Evolutionary conservation across 2,888 invertebrate species (phyloP).

Genomic region (Hirudinaria manillensis): DNA sequence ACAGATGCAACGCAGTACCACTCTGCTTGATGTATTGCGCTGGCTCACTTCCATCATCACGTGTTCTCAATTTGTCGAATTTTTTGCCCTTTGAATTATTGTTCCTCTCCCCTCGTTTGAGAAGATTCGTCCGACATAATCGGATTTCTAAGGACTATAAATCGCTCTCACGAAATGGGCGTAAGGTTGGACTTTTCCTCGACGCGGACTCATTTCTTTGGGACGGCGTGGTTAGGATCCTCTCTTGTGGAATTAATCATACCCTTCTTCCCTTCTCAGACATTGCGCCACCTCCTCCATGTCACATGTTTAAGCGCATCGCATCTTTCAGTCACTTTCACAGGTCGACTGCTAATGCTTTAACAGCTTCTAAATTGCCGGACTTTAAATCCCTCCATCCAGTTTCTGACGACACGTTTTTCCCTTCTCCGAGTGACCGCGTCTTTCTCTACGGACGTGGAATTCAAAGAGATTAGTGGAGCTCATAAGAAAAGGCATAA

Average conservation of each 20-base stretch:
- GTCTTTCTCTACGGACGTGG: too few species aligned
- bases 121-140: background rate
- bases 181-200: too few species aligned
- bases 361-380: constrained; percentile 3
- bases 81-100: constrained; percentile 13
- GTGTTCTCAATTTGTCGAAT: constrained; percentile 19
- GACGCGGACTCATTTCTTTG: background rate
- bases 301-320: constrained; percentile 9
- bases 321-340: background rate
- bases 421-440: too few species aligned
- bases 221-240: background rate
- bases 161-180: constrained; percentile 1
- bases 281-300: background rate
- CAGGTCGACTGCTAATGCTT: constrained; percentile 12
- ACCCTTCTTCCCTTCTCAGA: background rate
- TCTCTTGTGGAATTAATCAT: background rate
- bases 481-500: too few species aligned
- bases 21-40: constrained; percentile 3
- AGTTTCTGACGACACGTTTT: too few species aligned
- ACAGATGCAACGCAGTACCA: constrained; percentile 18
- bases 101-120: background rate
- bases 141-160: constrained; percentile 8
- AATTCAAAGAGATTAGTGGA: too few species aligned
- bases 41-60: constrained; percentile 16
- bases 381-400: too few species aligned